Evolutionary conservation across 92 coral and sea anemone genomes (phyloP), one percentile per base, ranked within the genome.

Genomic region (Actinernus sp.): DNA sequence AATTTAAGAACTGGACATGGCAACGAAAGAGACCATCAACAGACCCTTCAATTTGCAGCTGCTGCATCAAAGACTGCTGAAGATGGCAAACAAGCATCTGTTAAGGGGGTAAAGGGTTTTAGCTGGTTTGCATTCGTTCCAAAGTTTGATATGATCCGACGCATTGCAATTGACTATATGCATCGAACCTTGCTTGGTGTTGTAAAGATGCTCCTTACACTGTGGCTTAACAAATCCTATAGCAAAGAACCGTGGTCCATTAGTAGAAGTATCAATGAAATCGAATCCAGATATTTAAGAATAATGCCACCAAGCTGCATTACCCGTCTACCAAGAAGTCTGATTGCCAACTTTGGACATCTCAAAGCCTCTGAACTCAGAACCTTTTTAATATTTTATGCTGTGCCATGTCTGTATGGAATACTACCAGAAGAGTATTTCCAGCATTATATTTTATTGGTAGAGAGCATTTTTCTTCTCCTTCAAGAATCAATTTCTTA

Each of bases 321-420:
- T 31, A 79, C 87, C 4, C 73, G 83, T 3, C 70, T 44, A 13
- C 92, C 92, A 38, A 72, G 87, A 79, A 79, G 87, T 58, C 74
- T 85, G 0, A n/a, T n/a, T n/a, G 45, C 45, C 12, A 66, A 85
- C 49, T 64, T 71, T 70, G 60, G 68, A 3, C 92, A 85, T 49
- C 69, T 65, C 0, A 85, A 85, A 56, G 92, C 92, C 6, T 85
- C 87, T 20, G 91, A 80, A 48, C 58, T 86, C 14, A 54, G 91
- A 58, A 71, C 91, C 10, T 85, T 78, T 26, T 32, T 84, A 54
- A 49, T 84, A 39, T 84, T 69, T 40, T 86, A 86, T 53, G 73
- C 79, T 26, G 27, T 80, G 12, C 92, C 92, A 31, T 80, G 83
- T 36, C 88, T 86, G 18, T 60, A 73, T 60, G 92, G 88, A 10